phyloP scores from a whole-genome alignment of 2,888 invertebrate genomes.

The Eumacrocentrus americanus region DNA sequence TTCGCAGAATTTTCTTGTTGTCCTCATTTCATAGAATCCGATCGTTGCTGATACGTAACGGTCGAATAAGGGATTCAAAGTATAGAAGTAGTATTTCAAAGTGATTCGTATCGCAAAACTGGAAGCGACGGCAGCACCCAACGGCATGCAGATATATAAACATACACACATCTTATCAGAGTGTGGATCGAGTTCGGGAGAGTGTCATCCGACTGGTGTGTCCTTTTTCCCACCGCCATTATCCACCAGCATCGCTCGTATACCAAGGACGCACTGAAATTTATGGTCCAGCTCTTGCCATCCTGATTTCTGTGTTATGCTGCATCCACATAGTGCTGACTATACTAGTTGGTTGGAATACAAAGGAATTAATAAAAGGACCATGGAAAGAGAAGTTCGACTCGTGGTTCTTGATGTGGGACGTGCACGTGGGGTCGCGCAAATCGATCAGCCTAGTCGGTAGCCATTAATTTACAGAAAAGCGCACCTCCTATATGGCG shows the following conservation, averaged over 20 bases:
- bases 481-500: background rate
- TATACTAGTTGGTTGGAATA: background rate
- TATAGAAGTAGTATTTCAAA: background rate
- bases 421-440: background rate
- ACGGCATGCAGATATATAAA: background rate
- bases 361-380: too few species aligned
- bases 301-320: background rate
- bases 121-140: slow-evolving; percentile 5
- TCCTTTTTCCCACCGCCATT: slow-evolving; percentile 9
- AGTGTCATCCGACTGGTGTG: slow-evolving; percentile 10
- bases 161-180: background rate
- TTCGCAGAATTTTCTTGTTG: background rate
- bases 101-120: background rate
- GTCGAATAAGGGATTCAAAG: background rate
- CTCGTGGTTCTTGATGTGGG: background rate
- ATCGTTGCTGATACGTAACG: background rate
- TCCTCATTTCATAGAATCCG: background rate
- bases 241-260: slow-evolving; percentile 7
- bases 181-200: background rate
- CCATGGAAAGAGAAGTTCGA: too few species aligned
- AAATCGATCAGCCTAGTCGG: background rate
- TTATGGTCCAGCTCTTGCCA: slow-evolving; percentile 16
- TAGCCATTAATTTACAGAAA: background rate
- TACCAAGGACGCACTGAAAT: slow-evolving; percentile 25
- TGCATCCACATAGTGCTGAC: background rate